Conservation (phyloP, 2,113 vertebrate species). For the Mionectes macconnelli region DNA sequence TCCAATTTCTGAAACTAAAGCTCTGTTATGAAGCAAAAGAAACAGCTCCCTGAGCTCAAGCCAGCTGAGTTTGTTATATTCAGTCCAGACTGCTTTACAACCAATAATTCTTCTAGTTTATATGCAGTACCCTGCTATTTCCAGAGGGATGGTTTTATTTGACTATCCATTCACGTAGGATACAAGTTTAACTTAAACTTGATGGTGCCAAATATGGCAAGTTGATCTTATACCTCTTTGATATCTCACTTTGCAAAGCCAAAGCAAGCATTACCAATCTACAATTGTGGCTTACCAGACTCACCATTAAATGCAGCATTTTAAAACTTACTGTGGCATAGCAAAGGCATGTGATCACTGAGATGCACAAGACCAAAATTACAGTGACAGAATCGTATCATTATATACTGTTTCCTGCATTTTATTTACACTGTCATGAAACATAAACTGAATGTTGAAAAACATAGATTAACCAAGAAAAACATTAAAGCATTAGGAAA, state of each 20-base stretch:
- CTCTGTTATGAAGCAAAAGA: constrained; percentile 14
- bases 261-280: constrained; percentile 39
- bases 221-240: constrained; percentile 44
- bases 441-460: constrained; percentile 1
- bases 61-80: constrained; percentile 31
- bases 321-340: constrained; percentile 25
- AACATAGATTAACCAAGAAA: constrained; percentile 10
- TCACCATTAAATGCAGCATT: constrained; percentile 39
- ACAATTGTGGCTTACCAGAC: constrained; percentile 57
- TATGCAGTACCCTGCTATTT: constrained; percentile 44
- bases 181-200: not conserved
- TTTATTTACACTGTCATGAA: not conserved
- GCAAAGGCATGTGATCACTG: constrained; percentile 56
- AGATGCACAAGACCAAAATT: constrained; percentile 54
- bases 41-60: not conserved
- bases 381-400: constrained; percentile 25
- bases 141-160: constrained; percentile 10
- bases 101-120: constrained; percentile 36
- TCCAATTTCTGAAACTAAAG: constrained; percentile 40
- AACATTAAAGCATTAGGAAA: constrained; percentile 12
- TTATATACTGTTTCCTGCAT: constrained; percentile 38
- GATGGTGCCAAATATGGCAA: constrained; percentile 25
- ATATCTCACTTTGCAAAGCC: constrained; percentile 49
- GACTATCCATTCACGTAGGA: constrained; percentile 17
- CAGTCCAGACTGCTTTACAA: constrained; percentile 51